Evolutionary conservation across 2,113 vertebrate genomes (phyloP).

Genomic region (Periophthalmodon schlosseri): DNA sequence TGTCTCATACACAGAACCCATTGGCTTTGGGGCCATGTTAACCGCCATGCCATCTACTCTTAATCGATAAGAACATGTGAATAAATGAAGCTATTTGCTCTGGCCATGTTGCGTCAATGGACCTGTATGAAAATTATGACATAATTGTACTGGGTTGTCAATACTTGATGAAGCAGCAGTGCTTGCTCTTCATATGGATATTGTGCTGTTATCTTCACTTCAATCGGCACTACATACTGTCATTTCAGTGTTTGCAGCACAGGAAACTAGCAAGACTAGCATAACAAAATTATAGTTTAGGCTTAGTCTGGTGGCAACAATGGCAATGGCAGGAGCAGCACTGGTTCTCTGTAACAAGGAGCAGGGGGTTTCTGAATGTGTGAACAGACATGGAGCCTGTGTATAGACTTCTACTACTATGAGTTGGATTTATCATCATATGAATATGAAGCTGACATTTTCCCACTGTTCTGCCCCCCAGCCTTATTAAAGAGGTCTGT

Average conservation of each 20-base stretch:
- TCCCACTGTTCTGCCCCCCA: not conserved
- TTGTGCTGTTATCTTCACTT: not conserved
- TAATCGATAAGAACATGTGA: constrained; percentile 17
- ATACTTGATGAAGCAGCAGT: constrained; percentile 55
- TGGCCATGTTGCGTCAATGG: constrained; percentile 41
- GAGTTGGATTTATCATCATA: not conserved
- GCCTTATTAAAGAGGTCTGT: not conserved
- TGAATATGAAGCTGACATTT: not conserved
- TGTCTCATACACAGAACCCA: not conserved
- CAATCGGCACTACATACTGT: not conserved
- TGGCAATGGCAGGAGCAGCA: not conserved
- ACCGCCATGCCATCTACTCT: not conserved
- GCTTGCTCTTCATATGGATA: constrained; percentile 11
- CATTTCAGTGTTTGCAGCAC: not conserved
- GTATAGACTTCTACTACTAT: not conserved
- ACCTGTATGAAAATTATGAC: constrained; percentile 38
- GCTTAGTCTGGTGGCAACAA: too few relatives aligned
- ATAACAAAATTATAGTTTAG: not conserved
- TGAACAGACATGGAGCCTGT: too few relatives aligned
- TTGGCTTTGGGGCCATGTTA: not conserved
- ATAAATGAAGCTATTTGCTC: constrained; percentile 45
- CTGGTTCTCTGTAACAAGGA: not conserved
- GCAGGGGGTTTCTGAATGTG: not conserved
- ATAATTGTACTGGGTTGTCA: constrained; percentile 42
- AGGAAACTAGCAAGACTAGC: not conserved